phyloP scores from a whole-genome alignment of 1,140 invertebrate species.

The Cyclina sinensis region DNA sequence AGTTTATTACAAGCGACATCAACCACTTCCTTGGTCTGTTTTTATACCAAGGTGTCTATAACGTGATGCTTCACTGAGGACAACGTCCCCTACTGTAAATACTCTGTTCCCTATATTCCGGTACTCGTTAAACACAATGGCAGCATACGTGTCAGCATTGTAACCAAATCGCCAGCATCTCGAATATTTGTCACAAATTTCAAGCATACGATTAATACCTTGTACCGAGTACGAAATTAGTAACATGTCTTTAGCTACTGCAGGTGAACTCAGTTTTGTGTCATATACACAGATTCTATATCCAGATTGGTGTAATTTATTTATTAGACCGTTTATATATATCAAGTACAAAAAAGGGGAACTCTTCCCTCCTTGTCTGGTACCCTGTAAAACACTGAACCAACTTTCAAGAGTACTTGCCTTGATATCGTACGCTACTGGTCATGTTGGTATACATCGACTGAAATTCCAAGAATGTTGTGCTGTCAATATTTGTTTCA shows the following conservation, averaged over 20 bases:
- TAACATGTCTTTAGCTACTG: conserved; percentile 13
- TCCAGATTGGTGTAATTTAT: neutral
- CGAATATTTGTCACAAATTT: too few relatives aligned
- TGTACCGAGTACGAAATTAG: neutral
- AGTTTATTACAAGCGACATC: too few relatives aligned
- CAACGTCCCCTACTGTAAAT: too few relatives aligned
- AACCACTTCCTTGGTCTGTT: too few relatives aligned
- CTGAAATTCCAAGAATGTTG: neutral
- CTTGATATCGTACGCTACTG: neutral
- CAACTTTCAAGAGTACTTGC: neutral
- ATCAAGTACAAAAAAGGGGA: conserved; percentile 16
- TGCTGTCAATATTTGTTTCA: neutral
- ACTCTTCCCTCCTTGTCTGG: neutral
- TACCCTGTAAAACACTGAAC: too few relatives aligned
- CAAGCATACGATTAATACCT: neutral
- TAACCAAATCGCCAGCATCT: neutral
- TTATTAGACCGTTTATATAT: conserved; percentile 21
- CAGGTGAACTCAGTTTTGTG: neutral
- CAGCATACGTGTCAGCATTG: neutral
- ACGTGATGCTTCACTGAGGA: too few relatives aligned
- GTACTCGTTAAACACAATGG: neutral
- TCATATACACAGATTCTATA: conserved; percentile 25
- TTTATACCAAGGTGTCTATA: too few relatives aligned
- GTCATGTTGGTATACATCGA: neutral
- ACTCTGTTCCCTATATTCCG: neutral